Conservation (phyloP, 2,888 invertebrate genomes). For the Phaedon cochleariae region DNA sequence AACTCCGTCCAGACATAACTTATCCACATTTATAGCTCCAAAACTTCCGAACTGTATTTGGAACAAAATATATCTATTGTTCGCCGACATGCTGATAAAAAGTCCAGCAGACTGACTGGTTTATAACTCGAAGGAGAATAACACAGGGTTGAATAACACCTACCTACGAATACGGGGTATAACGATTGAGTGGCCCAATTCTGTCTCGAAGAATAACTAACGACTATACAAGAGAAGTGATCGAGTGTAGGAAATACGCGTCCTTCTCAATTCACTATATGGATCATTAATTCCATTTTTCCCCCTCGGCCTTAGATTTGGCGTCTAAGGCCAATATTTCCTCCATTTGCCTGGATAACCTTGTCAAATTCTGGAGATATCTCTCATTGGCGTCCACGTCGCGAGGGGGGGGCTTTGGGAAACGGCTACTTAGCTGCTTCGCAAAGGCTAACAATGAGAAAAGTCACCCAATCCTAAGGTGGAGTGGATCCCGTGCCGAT, state of each 20-base stretch:
- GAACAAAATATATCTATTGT: constrained; percentile 38
- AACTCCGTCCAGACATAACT: constrained; percentile 34
- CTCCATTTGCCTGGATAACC: no score
- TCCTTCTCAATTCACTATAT: neutral
- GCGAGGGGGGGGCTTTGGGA: no score
- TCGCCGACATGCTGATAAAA: constrained; percentile 33
- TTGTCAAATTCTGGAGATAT: no score
- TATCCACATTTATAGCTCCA: constrained; percentile 40
- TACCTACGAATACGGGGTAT: constrained; percentile 17
- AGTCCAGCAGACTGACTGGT: constrained; percentile 33
- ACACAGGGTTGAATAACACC: constrained; percentile 39
- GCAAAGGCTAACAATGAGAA: no score
- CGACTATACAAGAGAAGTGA: neutral
- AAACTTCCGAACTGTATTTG: constrained; percentile 41
- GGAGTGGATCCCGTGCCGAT: no score
- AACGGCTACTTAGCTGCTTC: no score
- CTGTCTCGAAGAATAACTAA: neutral
- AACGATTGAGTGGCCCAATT: constrained; percentile 5
- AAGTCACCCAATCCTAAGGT: no score
- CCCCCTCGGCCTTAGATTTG: no score
- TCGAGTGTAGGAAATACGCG: neutral
- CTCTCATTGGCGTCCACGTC: no score
- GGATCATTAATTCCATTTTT: no score
- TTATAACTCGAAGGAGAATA: constrained; percentile 33
- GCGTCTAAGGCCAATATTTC: no score